phyloP scores from a whole-genome alignment of 2,113 vertebrate species.

The Mohoua ochrocephala region DNA sequence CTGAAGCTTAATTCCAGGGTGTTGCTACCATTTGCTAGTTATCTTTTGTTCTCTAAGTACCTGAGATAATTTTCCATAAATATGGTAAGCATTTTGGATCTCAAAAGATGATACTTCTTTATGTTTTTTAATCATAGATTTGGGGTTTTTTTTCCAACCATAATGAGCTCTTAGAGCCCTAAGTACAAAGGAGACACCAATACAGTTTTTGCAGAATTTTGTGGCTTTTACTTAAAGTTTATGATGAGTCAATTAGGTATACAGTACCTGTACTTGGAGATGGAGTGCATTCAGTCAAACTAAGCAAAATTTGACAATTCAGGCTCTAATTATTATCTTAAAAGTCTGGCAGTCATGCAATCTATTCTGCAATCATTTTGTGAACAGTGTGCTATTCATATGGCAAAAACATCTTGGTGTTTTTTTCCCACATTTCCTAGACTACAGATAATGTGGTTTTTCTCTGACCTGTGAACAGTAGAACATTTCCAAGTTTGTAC shows the following conservation, averaged over 20 bases:
- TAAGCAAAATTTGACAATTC: neutral
- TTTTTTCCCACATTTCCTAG: neutral
- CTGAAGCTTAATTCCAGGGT: neutral
- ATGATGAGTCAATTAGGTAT: neutral
- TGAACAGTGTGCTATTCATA: neutral
- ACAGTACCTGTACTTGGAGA: neutral
- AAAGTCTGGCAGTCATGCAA: neutral
- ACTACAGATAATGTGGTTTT: neutral
- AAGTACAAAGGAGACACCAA: neutral
- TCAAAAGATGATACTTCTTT: neutral
- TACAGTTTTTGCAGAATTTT: neutral
- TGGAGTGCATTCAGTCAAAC: neutral
- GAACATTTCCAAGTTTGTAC: neutral
- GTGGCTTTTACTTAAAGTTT: neutral
- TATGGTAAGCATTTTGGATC: neutral
- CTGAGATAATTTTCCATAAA: neutral
- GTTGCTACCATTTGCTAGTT: neutral
- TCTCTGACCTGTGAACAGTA: neutral
- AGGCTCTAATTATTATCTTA: neutral
- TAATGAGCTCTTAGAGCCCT: neutral
- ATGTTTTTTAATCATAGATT: neutral
- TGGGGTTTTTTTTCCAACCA: fast-evolving
- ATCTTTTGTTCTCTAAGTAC: neutral
- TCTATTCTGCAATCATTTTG: neutral
- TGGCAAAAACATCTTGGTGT: neutral